These are phyloP conservation scores for Brotula barbata DNA, from an alignment of 2,797 vertebrate species.

Conservation along the genomic window DNA sequence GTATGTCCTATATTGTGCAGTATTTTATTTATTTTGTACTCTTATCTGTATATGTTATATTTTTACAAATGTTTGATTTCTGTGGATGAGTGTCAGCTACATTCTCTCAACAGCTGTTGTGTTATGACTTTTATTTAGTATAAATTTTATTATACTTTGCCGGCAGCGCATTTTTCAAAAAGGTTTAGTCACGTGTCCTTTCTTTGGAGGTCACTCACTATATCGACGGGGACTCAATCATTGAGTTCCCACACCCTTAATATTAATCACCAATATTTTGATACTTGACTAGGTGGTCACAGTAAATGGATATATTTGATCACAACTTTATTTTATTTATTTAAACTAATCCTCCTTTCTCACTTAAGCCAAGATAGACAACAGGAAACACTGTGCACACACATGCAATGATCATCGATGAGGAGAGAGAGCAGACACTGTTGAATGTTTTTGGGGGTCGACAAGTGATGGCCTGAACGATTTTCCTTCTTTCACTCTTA, in stretches of 20 bases:
- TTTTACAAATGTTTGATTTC: slow-evolving; percentile 64
- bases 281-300: slow-evolving; percentile 22
- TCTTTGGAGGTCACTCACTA: slow-evolving; percentile 8
- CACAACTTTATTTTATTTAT: slow-evolving; percentile 43
- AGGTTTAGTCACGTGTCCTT: slow-evolving; percentile 25
- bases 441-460: slow-evolving; percentile 65
- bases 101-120: slow-evolving; percentile 43
- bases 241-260: slow-evolving; percentile 5
- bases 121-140: slow-evolving; percentile 64
- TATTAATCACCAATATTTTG: slow-evolving; percentile 36
- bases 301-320: slow-evolving; percentile 32
- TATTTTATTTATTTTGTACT: slow-evolving; percentile 78
- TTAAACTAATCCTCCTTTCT: slow-evolving; percentile 21
- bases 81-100: slow-evolving; percentile 30
- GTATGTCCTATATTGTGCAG: slow-evolving; percentile 63
- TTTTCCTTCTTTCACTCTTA: slow-evolving; percentile 3
- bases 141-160: slow-evolving; percentile 45
- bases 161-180: slow-evolving; percentile 31
- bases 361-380: not conserved
- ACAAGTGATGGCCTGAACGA: no score
- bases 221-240: slow-evolving; percentile 12
- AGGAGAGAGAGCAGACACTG: slow-evolving; percentile 39
- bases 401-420: not conserved
- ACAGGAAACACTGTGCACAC: not conserved
- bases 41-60: slow-evolving; percentile 62